Conservation (phyloP, 2,797 vertebrate genomes). For the Salarias fasciatus region DNA sequence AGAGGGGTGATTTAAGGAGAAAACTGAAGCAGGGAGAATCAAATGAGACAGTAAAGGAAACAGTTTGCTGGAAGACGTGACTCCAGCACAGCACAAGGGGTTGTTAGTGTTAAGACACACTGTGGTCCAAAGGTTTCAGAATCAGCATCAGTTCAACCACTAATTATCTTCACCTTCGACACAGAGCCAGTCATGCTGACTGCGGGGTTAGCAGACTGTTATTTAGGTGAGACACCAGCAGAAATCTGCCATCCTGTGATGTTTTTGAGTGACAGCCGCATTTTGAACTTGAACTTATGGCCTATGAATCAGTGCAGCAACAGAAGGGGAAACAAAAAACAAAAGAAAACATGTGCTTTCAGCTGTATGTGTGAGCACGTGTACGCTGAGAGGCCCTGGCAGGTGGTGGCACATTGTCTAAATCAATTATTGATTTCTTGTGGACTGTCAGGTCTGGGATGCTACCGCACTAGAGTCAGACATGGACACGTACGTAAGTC, state of each 20-base stretch:
- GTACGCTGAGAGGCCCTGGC: conserved; percentile 32
- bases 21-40: conserved; percentile 58
- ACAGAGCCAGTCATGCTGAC: background rate
- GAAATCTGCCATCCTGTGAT: conserved; percentile 36
- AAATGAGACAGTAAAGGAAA: conserved; percentile 34
- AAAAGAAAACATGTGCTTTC: conserved; percentile 5
- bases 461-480: conserved; percentile 48
- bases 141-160: background rate
- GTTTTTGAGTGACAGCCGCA: conserved; percentile 39
- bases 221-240: conserved; percentile 38
- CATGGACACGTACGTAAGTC: conserved; percentile 50
- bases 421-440: conserved; percentile 70
- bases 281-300: conserved; percentile 24
- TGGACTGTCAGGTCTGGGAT: conserved; percentile 57
- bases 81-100: background rate
- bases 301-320: conserved; percentile 25
- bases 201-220: conserved; percentile 22
- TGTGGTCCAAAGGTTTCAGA: conserved; percentile 16
- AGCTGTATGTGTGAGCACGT: conserved; percentile 7
- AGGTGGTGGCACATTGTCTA: conserved; percentile 56
- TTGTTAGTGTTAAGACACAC: conserved; percentile 10
- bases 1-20: conserved; percentile 66
- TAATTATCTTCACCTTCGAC: conserved; percentile 11
- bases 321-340: conserved; percentile 3
- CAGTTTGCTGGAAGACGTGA: conserved; percentile 24